phyloP scores from a whole-genome alignment of 2,888 invertebrate species.

The Rhagium mordax region DNA sequence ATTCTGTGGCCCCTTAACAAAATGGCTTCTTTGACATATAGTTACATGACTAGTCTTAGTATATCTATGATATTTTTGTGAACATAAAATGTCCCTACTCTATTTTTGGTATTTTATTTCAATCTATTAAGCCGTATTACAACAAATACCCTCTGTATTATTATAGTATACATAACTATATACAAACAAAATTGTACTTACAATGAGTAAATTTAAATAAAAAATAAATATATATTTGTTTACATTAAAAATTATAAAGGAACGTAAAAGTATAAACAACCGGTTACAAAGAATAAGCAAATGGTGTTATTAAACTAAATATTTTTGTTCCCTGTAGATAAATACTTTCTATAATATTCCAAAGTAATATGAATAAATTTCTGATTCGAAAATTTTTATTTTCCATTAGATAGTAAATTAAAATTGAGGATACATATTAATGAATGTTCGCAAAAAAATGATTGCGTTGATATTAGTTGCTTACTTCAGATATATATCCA shows the following conservation, averaged over 20 bases:
- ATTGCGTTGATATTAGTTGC: too few relatives aligned
- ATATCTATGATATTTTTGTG: conserved; percentile 61
- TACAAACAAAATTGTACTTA: conserved; percentile 48
- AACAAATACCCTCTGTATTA: conserved; percentile 53
- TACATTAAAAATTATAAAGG: conserved; percentile 24
- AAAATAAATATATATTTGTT: conserved; percentile 35
- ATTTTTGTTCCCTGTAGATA: too few relatives aligned
- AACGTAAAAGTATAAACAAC: conserved; percentile 28
- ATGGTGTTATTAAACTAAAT: too few relatives aligned
- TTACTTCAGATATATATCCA: too few relatives aligned
- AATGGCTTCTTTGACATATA: conserved; percentile 59
- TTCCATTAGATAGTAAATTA: too few relatives aligned
- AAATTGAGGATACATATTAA: too few relatives aligned
- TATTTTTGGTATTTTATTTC: conserved; percentile 47
- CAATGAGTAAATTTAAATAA: conserved; percentile 35
- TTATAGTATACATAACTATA: conserved; percentile 57
- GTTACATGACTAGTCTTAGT: conserved; percentile 62
- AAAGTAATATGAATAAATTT: too few relatives aligned
- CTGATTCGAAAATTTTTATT: too few relatives aligned
- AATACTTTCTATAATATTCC: too few relatives aligned
- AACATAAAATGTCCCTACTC: conserved; percentile 46
- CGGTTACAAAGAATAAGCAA: conserved; percentile 20
- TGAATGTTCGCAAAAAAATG: too few relatives aligned
- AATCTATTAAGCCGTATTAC: conserved; percentile 54
- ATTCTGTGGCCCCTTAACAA: conserved; percentile 59